Conservation (phyloP, 1,140 invertebrate species). For the Leptestheria dahalacensis region DNA sequence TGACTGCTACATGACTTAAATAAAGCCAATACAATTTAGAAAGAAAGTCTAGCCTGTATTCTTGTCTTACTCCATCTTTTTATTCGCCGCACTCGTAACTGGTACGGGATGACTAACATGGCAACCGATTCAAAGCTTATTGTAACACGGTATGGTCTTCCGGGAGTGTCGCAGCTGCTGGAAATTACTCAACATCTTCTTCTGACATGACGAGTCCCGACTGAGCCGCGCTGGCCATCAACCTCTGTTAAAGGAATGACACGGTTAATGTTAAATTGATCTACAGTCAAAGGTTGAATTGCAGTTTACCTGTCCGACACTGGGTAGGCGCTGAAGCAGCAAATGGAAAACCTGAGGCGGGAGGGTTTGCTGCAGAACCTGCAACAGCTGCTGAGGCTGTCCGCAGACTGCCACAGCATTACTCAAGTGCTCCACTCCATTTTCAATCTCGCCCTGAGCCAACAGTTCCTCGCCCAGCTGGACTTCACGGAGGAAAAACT, state of each 20-base stretch:
- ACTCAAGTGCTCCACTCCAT: constrained; percentile 81
- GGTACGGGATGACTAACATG: too few relatives aligned
- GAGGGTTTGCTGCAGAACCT: constrained; percentile 83
- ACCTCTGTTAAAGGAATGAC: constrained; percentile 4
- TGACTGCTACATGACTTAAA: too few relatives aligned
- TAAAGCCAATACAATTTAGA: too few relatives aligned
- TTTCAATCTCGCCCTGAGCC: constrained; percentile 65
- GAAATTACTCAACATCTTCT: constrained; percentile 15
- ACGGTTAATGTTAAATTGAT: not conserved
- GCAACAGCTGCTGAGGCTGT: constrained; percentile 78
- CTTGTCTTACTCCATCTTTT: too few relatives aligned
- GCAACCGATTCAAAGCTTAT: too few relatives aligned
- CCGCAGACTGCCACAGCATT: constrained; percentile 92
- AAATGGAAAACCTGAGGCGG: constrained; percentile 80
- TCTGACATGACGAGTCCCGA: constrained; percentile 12
- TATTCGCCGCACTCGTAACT: too few relatives aligned
- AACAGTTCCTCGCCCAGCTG: constrained; percentile 82
- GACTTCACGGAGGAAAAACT: constrained; percentile 76
- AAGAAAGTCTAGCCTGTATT: too few relatives aligned
- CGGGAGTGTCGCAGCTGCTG: too few relatives aligned
- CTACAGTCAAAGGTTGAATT: not conserved
- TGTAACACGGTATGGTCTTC: too few relatives aligned
- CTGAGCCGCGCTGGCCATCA: constrained; percentile 13
- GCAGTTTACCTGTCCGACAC: constrained; percentile 35
- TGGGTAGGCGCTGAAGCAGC: constrained; percentile 64